phyloP scores from a whole-genome alignment of 2,113 vertebrate species.

The Serilophus lunatus region DNA sequence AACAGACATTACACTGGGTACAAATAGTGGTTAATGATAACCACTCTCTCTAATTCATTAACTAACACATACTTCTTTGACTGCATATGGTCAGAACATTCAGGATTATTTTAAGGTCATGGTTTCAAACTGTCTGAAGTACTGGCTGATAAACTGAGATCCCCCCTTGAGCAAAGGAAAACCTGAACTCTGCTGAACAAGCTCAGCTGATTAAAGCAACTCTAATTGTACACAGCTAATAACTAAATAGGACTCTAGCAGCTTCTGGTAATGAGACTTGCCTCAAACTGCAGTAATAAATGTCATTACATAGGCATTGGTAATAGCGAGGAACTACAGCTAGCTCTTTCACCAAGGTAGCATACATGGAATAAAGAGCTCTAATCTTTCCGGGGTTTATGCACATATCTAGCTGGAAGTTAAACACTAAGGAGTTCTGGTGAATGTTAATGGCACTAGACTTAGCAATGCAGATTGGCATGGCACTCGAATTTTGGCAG shows the following conservation, averaged over 20 bases:
- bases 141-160: neutral
- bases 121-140: neutral
- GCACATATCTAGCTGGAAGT: neutral
- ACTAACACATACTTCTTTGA: neutral
- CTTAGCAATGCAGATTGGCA: neutral
- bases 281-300: constrained; percentile 43
- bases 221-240: constrained; percentile 52
- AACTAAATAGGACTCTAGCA: constrained; percentile 47
- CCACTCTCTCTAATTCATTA: neutral
- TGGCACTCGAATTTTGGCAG: neutral
- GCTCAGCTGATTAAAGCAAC: constrained; percentile 46
- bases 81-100: neutral
- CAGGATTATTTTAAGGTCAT: constrained; percentile 19
- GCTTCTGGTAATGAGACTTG: constrained; percentile 33
- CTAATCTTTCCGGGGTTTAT: neutral
- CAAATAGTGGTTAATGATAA: neutral
- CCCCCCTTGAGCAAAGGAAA: constrained; percentile 27
- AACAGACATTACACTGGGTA: neutral
- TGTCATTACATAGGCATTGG: constrained; percentile 15
- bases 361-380: neutral
- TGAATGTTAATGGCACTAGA: neutral
- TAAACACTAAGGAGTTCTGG: neutral
- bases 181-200: constrained; percentile 44
- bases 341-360: neutral
- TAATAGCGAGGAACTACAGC: neutral